These are phyloP conservation scores for Hycleus cichorii DNA, from an alignment of 1,140 invertebrate genomes.

Conservation along the genomic window DNA sequence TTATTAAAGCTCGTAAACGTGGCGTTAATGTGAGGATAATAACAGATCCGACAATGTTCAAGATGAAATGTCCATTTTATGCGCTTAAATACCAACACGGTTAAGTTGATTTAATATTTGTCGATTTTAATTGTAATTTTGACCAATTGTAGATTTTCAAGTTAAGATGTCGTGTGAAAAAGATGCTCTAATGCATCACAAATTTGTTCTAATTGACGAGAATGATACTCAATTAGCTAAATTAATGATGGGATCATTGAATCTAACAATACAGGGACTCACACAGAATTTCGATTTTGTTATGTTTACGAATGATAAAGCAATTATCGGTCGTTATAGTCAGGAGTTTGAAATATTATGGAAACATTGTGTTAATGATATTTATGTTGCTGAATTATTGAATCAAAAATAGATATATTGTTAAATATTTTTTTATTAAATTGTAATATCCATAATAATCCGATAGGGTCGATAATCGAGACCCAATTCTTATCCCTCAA, in stretches of 20 bases:
- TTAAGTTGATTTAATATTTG: slow-evolving; percentile 7
- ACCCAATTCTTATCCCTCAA: slow-evolving; percentile 47
- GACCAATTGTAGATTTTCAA: slow-evolving; percentile 23
- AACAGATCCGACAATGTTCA: slow-evolving; percentile 20
- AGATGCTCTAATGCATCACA: slow-evolving; percentile 31
- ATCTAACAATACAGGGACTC: slow-evolving; percentile 30
- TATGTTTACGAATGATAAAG: slow-evolving; percentile 27
- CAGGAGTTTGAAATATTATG: slow-evolving; percentile 33
- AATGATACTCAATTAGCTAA: slow-evolving; percentile 17
- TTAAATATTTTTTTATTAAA: background rate
- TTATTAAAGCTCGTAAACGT: slow-evolving; percentile 24
- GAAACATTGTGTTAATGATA: slow-evolving; percentile 3
- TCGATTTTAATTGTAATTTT: background rate
- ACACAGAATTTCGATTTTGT: slow-evolving; percentile 28
- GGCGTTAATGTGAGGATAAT: slow-evolving; percentile 28
- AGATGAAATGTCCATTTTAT: slow-evolving; percentile 17
- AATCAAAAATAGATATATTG: background rate
- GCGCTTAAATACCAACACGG: slow-evolving; percentile 11
- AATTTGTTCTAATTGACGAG: slow-evolving; percentile 34
- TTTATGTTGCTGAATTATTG: background rate
- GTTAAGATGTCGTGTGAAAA: slow-evolving; percentile 16
- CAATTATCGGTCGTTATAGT: slow-evolving; percentile 24
- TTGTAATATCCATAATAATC: background rate
- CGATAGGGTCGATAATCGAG: background rate
- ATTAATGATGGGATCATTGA: slow-evolving; percentile 31